These are phyloP conservation scores for Onychomys leucogaster DNA, from an alignment of 2,797 vertebrate species.

Conservation along the genomic window DNA sequence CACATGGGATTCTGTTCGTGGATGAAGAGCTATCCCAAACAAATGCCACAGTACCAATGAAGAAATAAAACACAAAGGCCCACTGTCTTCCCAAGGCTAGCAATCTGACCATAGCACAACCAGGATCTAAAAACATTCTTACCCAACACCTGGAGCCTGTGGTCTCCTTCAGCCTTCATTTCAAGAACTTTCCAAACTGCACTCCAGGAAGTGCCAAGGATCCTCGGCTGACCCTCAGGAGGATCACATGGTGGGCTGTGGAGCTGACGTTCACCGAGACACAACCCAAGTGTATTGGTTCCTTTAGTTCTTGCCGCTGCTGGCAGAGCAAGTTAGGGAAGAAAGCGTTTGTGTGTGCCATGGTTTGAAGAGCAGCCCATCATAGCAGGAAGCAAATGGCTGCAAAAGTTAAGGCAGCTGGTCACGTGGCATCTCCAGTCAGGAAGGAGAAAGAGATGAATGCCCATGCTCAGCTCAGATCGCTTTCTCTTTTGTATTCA, in stretches of 20 bases:
- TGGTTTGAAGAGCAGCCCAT: not conserved
- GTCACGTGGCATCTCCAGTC: no score
- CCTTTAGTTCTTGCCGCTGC: not conserved
- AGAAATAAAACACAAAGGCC: not conserved
- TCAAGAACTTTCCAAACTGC: not conserved
- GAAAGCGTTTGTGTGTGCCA: no score
- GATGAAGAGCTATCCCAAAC: not conserved
- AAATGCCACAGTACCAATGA: not conserved
- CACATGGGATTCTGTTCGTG: accelerated
- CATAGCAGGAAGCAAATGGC: accelerated
- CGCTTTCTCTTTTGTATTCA: not conserved
- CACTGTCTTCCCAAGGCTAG: not conserved
- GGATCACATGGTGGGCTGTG: not conserved
- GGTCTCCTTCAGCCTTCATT: not conserved
- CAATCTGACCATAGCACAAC: not conserved
- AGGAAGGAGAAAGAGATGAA: not conserved
- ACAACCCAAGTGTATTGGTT: not conserved
- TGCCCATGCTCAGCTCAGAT: not conserved
- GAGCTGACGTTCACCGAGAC: not conserved
- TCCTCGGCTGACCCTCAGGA: not conserved
- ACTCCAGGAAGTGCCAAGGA: not conserved
- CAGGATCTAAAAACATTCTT: not conserved
- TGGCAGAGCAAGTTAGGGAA: not conserved
- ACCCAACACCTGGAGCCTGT: not conserved
- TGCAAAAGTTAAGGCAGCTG: not conserved